Evolutionary conservation across 2,797 vertebrate species (phyloP), one percentile per base, ranked within the genome.

Genomic region (Potorous gilbertii): DNA sequence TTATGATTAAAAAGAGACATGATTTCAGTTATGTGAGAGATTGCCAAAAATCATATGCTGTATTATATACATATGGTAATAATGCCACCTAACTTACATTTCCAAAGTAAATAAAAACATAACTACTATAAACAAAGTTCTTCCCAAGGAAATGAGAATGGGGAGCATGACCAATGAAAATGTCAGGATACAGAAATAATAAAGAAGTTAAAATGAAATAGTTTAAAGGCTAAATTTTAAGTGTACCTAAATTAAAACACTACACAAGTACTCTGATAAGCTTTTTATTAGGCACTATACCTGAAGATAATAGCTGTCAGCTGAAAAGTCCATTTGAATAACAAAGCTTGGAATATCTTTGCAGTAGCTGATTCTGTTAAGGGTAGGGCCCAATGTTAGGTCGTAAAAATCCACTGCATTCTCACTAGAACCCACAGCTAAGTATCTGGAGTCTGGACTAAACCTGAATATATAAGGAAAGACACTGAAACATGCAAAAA

Each of bases 301-400:
- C 99, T 99, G 99, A 95, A 99, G 98, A 81, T 98, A 98, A 24
- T 94, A 97, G 97, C 98, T 99, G 93, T 99, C 99, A 0, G 99
- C 99, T 93, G 99, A 99, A 96, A 99, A 99, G 98, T 99, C 99
- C 99, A 99, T 99, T 97, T 99, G 99, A 98, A 99, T 99, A 95
- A 99, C 99, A 54, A 99, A 99, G 98, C 99, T 99, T 95, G 99
- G 99, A 95, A 99, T 99, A 97, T 99, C 99, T 98, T 99, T 99
- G 99, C 99, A 99, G 98, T 99, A 99, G 99, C 99, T 99, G 98
- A 99, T 99, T 93, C 99, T 99, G 98, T 99, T 99, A 46, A 99
- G 99, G 56, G 99, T 99, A 3, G 99, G 99, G 92, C 99, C 99
- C 92, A 99, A 97, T 0, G 99, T 99, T 96, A 99, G 98, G 97